Base-by-base conservation (phyloP, 2,888 invertebrate genomes). In the Amblyjoppa fuscipennis region DNA sequence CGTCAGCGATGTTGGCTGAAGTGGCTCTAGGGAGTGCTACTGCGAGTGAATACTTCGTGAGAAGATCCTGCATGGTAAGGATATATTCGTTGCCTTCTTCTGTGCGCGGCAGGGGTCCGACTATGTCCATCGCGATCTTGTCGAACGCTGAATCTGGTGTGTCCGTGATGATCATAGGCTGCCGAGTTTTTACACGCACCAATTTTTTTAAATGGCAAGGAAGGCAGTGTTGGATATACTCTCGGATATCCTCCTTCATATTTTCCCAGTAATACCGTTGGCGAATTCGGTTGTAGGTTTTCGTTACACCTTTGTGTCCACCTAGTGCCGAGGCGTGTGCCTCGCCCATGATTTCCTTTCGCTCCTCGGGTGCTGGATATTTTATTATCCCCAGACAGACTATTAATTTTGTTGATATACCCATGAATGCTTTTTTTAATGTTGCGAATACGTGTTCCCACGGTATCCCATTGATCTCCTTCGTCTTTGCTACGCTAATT, bases 241-340 rank as follows among this genome's bases (percentile, higher is more conserved):
- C 34, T 49, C 74, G 61, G 2, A 89, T 73, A 45, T 82, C 75
- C 11, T 56, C 9, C 13, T 56, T 76, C 64, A 88, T 70, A 1
- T 77, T 68, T 4, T 68, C 76, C 88, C 89, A 88, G 13, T 31
- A 31, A 3, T 31, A 31, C 3, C 28, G 28, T 3, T 31, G 28
- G 28, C 28, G 28, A 2, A 31, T 77, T 0, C 77, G 34, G 16
- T 75, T 71, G 5, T 69, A 64, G 0, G 88, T 88, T 7, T 79
- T 81, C 1, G 88, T 80, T 2, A 85, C 71, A 31, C 88, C 88
- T 20, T 83, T 85, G 73, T 89, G 89, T 11, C 87, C 86, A 1
- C 83, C 83, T 25, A 86, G 31, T 1, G 73, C 11, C 13, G 83
- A 83, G 0, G 59, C 51, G 11, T 83, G 78, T 3, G 34, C 56